Evolutionary conservation across 2,888 invertebrate species (phyloP), one percentile per base, ranked within the genome.

Genomic region (Nephrotoma appendiculata): DNA sequence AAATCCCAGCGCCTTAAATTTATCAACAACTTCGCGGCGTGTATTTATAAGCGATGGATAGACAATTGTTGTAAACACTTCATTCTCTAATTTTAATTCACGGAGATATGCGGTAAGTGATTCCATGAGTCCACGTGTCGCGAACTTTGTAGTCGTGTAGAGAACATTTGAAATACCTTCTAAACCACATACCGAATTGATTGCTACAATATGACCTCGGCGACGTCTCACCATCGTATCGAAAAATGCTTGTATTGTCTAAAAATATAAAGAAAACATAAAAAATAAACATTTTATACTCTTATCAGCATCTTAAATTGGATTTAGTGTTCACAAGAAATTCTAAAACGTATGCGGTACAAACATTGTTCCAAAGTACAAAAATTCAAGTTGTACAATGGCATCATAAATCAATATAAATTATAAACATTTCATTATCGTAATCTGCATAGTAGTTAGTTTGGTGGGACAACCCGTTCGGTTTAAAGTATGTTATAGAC

Each of bases 71-170:
- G 88, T 88, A 85, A 89, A 88, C 41, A 90, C 88, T 84, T 71
- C 86, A 44, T 85, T 85, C 11, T 86, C 87, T 12, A 87, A 87
- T 48, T 88, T 88, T 41, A 87, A 86, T 52, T 87, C 86, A 19
- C 89, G 87, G 19, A 89, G 87, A 44, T 89, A 89, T 86, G 89
- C 89, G 41, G 88, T 83, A 42, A 90, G 87, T 19, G 89, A 89
- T 5, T 88, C 88, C 91, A 92, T 92, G 86, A 92, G 91, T 83
- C 92, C 92, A 86, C 91, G 89, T 52, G 92, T 91, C n/a, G 91
- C 92, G 88, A 91, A 92, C 88, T 92, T 92, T 9, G 92, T 92
- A 45, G 92, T 91, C 1, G 91, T 90, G 88, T 92, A 92, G 45
- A 92, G 89, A 11, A 88, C 90, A 87, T 89, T 92, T 87, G 89